Percentiles rank a stretch among this genome's conserved stretches.
Conservation (phyloP, 1,140 invertebrate species). For the Daktulosphaira vitifoliae region DNA sequence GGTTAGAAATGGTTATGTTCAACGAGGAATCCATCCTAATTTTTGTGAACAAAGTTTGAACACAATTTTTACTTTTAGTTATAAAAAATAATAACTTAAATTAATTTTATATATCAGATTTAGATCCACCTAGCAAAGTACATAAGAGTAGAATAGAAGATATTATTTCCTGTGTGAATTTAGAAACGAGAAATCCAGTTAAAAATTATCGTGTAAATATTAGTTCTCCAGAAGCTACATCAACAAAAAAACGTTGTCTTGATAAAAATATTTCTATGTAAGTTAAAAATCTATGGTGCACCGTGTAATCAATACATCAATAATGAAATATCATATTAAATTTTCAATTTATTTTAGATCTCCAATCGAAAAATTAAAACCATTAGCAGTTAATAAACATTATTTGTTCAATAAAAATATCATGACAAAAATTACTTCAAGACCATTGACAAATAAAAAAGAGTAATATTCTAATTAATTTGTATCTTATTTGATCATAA, state of each 20-base stretch:
- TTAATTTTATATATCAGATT: too few species aligned
- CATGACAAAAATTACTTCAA: too few species aligned
- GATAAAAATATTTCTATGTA: background rate
- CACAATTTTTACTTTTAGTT: background rate
- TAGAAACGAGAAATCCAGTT: background rate
- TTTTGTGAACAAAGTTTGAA: background rate
- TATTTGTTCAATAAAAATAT: background rate
- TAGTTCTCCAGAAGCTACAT: slow-evolving; percentile 3
- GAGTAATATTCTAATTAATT: too few species aligned
- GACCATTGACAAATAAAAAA: too few species aligned
- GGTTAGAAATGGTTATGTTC: background rate
- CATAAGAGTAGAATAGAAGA: background rate
- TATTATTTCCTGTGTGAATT: slow-evolving; percentile 5
- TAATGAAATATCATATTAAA: background rate
- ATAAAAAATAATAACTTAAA: background rate
- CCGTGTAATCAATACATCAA: background rate
- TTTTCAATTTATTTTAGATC: background rate
- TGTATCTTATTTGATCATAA: too few species aligned
- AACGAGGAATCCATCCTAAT: background rate
- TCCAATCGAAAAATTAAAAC: background rate
- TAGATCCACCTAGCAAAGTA: background rate
- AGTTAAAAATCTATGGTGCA: too few species aligned
- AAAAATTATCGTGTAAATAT: background rate
- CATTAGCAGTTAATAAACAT: background rate
- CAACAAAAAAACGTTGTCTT: background rate